Evolutionary conservation across 2,888 invertebrate species (phyloP).

Genomic region (Serrognathus titanus): DNA sequence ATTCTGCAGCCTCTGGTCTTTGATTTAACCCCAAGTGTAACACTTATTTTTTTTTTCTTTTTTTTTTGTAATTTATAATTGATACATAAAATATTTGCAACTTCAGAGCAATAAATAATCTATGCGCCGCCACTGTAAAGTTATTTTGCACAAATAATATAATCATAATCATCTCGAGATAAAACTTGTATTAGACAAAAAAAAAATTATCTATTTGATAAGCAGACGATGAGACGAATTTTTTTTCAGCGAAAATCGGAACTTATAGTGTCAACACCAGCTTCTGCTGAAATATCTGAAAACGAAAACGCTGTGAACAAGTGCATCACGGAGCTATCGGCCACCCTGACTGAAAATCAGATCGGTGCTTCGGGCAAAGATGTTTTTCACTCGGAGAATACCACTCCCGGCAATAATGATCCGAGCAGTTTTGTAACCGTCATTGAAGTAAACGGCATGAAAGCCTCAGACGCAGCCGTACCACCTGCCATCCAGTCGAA

Average conservation of each 20-base stretch:
- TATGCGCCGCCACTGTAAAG: no score
- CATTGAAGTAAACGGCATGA: slow-evolving; percentile 82
- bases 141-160: no score
- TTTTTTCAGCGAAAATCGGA: slow-evolving; percentile 15
- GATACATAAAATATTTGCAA: no score
- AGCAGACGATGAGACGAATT: not conserved
- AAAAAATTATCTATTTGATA: no score
- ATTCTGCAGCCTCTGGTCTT: no score
- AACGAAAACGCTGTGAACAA: slow-evolving; percentile 54
- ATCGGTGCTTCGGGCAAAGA: slow-evolving; percentile 8
- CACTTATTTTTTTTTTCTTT: no score
- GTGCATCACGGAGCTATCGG: slow-evolving; percentile 69
- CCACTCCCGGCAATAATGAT: slow-evolving; percentile 38
- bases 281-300: slow-evolving; percentile 28
- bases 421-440: slow-evolving; percentile 77
- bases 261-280: slow-evolving; percentile 25
- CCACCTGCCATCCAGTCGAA: slow-evolving; percentile 32
- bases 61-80: no score
- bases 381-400: slow-evolving; percentile 8
- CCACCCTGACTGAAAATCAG: slow-evolving; percentile 23
- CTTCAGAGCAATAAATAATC: no score
- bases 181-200: no score
- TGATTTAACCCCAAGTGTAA: no score
- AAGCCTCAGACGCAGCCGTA: slow-evolving; percentile 41
- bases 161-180: no score